Conservation (phyloP, 2,888 invertebrate genomes). For the Drosophila nr. fundita region DNA sequence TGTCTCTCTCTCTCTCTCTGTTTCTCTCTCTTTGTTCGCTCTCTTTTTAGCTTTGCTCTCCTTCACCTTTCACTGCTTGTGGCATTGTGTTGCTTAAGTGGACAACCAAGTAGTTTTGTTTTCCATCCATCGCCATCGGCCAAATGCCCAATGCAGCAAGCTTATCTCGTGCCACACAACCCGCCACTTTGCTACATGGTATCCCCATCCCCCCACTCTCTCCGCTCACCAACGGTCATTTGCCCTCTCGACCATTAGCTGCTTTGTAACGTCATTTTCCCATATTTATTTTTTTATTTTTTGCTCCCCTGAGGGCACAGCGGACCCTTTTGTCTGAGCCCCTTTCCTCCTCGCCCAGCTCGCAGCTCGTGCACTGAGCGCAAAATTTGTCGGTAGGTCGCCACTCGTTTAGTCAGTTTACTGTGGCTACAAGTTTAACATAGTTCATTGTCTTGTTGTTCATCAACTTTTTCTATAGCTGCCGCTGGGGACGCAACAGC, state of each 20-base stretch:
- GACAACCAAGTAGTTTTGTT: conserved; percentile 63
- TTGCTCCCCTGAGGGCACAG: conserved; percentile 56
- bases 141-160: conserved; percentile 58
- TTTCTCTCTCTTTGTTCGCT: not conserved
- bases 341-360: not conserved
- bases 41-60: conserved; percentile 8
- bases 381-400: conserved; percentile 56
- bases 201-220: not conserved
- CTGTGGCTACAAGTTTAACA: conserved; percentile 66
- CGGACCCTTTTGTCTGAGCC: conserved; percentile 56
- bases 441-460: conserved; percentile 78
- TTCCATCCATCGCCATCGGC: conserved; percentile 51
- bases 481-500: conserved; percentile 47
- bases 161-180: conserved; percentile 70
- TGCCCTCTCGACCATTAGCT: conserved; percentile 59
- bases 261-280: conserved; percentile 53
- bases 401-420: conserved; percentile 43
- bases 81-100: conserved; percentile 71
- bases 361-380: conserved; percentile 34
- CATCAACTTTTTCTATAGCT: conserved; percentile 65
- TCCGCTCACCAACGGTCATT: conserved; percentile 8
- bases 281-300: conserved; percentile 27
- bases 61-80: conserved; percentile 43
- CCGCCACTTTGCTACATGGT: conserved; percentile 53
- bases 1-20: not conserved